Percentiles rank a stretch among this genome's conserved stretches.
Conservation (phyloP, 2,797 vertebrate genomes). For the Cynodonichthys magdalenae region DNA sequence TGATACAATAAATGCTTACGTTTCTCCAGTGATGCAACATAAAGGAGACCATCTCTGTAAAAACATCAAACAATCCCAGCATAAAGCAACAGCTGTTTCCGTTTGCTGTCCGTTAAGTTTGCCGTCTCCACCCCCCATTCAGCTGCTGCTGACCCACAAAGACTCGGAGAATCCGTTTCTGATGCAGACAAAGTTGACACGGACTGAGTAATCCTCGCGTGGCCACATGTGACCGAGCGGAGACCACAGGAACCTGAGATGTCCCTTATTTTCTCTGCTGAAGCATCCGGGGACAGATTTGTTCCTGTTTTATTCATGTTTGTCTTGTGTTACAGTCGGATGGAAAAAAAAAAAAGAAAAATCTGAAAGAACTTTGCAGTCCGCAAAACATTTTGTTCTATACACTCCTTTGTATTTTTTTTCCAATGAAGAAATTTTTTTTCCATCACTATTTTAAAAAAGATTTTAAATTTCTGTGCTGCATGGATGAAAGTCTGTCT, state of each 20-base stretch:
- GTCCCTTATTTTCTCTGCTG: slow-evolving; percentile 37
- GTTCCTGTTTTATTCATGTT: slow-evolving; percentile 64
- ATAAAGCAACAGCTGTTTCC: slow-evolving; percentile 13
- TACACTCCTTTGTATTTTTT: slow-evolving; percentile 17
- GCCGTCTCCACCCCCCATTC: background rate
- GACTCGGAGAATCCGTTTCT: slow-evolving; percentile 19
- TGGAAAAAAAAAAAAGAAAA: slow-evolving; percentile 33
- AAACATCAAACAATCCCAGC: slow-evolving; percentile 16
- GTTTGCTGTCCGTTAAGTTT: background rate
- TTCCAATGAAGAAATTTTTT: slow-evolving; percentile 41
- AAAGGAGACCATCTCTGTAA: slow-evolving; percentile 6
- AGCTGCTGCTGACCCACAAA: slow-evolving; percentile 22
- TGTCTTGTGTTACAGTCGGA: slow-evolving; percentile 68
- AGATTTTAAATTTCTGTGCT: slow-evolving; percentile 49
- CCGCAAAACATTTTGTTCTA: slow-evolving; percentile 46
- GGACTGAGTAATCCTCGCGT: slow-evolving; percentile 22
- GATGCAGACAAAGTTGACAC: slow-evolving; percentile 28
- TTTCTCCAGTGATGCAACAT: slow-evolving; percentile 37
- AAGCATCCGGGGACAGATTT: slow-evolving; percentile 57
- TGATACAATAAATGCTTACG: slow-evolving; percentile 30
- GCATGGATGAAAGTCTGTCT: slow-evolving; percentile 59
- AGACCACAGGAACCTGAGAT: slow-evolving; percentile 58
- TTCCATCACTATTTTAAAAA: slow-evolving; percentile 23
- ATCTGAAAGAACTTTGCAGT: background rate
- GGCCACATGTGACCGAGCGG: slow-evolving; percentile 28